Evolutionary conservation across 1,140 invertebrate genomes (phyloP), one percentile per base, ranked within the genome.

Genomic region (Parasteatoda tepidariorum): DNA sequence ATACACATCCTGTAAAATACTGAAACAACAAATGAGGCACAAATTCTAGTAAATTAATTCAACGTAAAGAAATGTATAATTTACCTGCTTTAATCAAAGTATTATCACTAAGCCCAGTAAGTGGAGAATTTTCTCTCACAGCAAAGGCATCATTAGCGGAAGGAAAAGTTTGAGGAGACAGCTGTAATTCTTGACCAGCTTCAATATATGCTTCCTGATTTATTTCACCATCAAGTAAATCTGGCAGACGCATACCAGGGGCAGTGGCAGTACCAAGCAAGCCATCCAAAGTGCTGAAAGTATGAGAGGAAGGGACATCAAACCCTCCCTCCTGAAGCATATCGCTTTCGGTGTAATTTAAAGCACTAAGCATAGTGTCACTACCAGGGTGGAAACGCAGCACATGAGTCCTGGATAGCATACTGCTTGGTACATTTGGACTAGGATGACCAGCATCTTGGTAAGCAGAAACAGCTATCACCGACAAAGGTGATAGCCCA

Each of bases 201-300:
- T 85, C 84, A 54, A 86, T 85, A 28, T 88, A 88, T 3, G 88
- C 84, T 33, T 89, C 93, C 87, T 92, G 92, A 62, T 92, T 92
- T 82, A 90, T 91, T 83, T 93, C 93, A 84, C 93, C 92, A 89
- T 94, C 93, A 88, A 94, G 93, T 86, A 94, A 89, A 87, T 93
- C 93, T n/a, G 88, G 93, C 92, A n/a, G 86, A 67, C 22, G 86
- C 86, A 54, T 87, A 79, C 18, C 85, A 82, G 61, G 66, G 26
- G 59, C 68, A 68, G 86, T 86, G 48, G 85, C 86, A 70, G 88
- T 86, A n/a, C 87, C 87, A 6, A 89, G 85, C 24, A 87, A 62
- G 1, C 88, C 89, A 85, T 89, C 88, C 24, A 90, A 85, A 64
- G 87, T 87, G 15, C 86, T 86, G 22, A 89, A 85, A 70, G 86